Evolutionary conservation across 1,140 invertebrate genomes (phyloP).

Genomic region (Glossosoma conforme): DNA sequence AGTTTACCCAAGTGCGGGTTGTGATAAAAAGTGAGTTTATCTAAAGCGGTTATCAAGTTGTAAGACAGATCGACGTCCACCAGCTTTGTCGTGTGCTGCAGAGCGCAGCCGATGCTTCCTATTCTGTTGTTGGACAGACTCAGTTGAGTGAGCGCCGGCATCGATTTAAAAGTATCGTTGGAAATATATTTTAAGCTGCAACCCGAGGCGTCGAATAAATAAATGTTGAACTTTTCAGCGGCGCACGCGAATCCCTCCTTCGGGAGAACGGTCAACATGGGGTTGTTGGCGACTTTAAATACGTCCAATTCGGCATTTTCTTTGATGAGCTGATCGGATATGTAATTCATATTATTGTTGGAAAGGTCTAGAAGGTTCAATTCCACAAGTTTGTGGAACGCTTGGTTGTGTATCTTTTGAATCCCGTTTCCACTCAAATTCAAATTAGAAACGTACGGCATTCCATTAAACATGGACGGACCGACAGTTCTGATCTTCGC

Average conservation of each 20-base stretch:
- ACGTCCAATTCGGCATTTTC: conserved; percentile 62
- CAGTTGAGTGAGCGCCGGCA: conserved; percentile 58
- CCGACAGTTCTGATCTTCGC: conserved; percentile 58
- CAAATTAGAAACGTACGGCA: conserved; percentile 58
- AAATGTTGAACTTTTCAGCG: conserved; percentile 56
- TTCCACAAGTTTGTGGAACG: conserved; percentile 57
- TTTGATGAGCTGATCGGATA: conserved; percentile 60
- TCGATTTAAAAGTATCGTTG: conserved; percentile 58
- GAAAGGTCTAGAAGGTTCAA: conserved; percentile 64
- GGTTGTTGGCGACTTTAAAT: conserved; percentile 62
- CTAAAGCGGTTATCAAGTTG: conserved; percentile 55
- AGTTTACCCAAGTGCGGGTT: conserved; percentile 60
- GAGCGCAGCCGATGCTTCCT: conserved; percentile 47
- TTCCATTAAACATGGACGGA: conserved; percentile 58
- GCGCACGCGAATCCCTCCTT: conserved; percentile 53
- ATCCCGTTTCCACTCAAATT: conserved; percentile 59
- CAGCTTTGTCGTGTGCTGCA: conserved; percentile 51
- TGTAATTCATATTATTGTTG: conserved; percentile 58
- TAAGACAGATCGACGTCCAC: conserved; percentile 64
- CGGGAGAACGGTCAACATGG: conserved; percentile 55
- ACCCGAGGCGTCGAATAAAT: conserved; percentile 62
- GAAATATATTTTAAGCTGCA: conserved; percentile 59
- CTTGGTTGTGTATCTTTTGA: conserved; percentile 59
- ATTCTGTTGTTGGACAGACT: conserved; percentile 61
- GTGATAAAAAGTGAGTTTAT: conserved; percentile 56